Conservation (phyloP, 92 coral and sea anemone genomes). For the Metridium senile region DNA sequence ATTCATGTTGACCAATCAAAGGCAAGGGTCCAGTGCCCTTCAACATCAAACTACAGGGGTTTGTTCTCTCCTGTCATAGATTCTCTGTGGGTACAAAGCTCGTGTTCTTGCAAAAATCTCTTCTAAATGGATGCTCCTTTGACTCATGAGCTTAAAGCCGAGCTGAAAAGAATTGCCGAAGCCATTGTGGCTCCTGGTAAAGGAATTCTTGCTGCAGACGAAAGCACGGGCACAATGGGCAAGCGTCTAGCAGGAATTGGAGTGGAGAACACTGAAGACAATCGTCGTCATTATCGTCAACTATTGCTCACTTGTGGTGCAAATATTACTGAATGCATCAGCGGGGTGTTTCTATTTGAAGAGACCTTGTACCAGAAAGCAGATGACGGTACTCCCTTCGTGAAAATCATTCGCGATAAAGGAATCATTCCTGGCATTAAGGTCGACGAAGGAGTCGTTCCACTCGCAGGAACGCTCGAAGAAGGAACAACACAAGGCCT, state of each 20-base stretch:
- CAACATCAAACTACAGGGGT: background rate
- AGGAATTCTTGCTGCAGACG: conserved; percentile 98
- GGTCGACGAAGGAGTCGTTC: conserved; percentile 98
- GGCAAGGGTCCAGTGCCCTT: background rate
- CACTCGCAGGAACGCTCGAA: conserved; percentile 84
- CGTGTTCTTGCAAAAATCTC: background rate
- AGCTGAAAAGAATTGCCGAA: conserved; percentile 91
- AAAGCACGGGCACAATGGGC: conserved; percentile 99
- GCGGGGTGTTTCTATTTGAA: conserved; percentile 94
- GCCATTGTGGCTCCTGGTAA: conserved; percentile 92
- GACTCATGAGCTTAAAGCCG: conserved; percentile 88
- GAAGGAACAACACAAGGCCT: conserved; percentile 96
- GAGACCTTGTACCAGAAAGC: conserved; percentile 99
- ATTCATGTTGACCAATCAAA: conserved; percentile 43
- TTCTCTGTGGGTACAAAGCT: background rate
- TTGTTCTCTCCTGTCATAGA: background rate
- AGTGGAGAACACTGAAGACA: conserved; percentile 94
- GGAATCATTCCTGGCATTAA: conserved; percentile 97
- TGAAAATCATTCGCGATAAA: conserved; percentile 68
- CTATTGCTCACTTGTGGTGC: conserved; percentile 89
- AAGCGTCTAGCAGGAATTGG: conserved; percentile 84
- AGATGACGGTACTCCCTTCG: conserved; percentile 96
- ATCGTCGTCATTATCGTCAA: conserved; percentile 94
- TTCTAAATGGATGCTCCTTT: conserved; percentile 94
- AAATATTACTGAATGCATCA: conserved; percentile 65